These are phyloP conservation scores for Epistrophe grossulariae DNA, from an alignment of 2,888 invertebrate genomes.

Conservation along the genomic window DNA sequence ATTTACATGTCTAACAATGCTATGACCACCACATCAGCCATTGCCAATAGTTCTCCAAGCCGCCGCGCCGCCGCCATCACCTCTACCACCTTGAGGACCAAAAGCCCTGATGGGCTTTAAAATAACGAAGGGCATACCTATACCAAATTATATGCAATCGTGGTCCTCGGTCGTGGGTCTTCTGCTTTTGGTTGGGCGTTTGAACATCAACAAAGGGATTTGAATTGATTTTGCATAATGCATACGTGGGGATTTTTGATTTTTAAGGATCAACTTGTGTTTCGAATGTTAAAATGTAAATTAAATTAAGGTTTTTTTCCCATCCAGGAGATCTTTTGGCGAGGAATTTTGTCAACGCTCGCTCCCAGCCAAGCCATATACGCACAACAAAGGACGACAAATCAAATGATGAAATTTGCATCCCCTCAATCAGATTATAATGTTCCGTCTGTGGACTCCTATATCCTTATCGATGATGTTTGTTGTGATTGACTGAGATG, in stretches of 20 bases:
- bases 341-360: slow-evolving; percentile 51
- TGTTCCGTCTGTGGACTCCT: background rate
- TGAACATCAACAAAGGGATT: slow-evolving; percentile 60
- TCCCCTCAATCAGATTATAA: slow-evolving; percentile 61
- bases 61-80: background rate
- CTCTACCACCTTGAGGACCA: slow-evolving; percentile 8
- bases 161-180: slow-evolving; percentile 18
- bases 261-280: slow-evolving; percentile 63
- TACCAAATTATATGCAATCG: background rate
- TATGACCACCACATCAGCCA: slow-evolving; percentile 45
- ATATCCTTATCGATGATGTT: slow-evolving; percentile 55
- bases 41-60: slow-evolving; percentile 67
- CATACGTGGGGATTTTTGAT: slow-evolving; percentile 62
- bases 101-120: slow-evolving; percentile 8
- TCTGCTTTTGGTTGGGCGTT: slow-evolving; percentile 47
- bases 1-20: slow-evolving; percentile 76
- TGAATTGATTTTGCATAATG: slow-evolving; percentile 73
- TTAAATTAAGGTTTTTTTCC: slow-evolving; percentile 72
- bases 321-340: slow-evolving; percentile 44
- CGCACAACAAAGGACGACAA: slow-evolving; percentile 70
- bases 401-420: slow-evolving; percentile 69
- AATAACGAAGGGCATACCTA: slow-evolving; percentile 40
- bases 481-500: slow-evolving; percentile 7
- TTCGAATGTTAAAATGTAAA: slow-evolving; percentile 69
- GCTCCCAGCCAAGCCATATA: slow-evolving; percentile 52